These are phyloP conservation scores for Ascidia mentula DNA, from an alignment of 23 tunicate species.

Conservation along the genomic window DNA sequence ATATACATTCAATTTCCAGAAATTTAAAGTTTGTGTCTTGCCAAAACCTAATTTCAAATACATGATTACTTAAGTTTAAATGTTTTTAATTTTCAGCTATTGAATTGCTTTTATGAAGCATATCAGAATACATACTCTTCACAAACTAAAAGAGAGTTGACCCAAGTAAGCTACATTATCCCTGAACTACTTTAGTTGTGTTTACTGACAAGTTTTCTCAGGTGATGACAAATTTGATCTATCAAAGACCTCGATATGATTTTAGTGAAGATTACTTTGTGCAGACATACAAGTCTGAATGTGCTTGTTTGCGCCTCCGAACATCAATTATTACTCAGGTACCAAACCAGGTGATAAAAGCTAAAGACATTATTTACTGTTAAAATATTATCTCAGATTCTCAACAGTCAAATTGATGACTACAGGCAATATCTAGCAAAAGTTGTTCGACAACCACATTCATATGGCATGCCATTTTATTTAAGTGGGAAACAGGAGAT, in stretches of 20 bases:
- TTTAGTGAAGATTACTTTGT: slow-evolving; percentile 79
- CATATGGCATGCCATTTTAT: slow-evolving; percentile 67
- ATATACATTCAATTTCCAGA: no score
- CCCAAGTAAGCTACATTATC: slow-evolving; percentile 49
- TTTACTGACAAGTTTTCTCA: slow-evolving; percentile 13
- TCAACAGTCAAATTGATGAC: slow-evolving; percentile 61
- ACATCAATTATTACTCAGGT: slow-evolving; percentile 61
- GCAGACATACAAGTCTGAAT: slow-evolving; percentile 53
- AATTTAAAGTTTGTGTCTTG: no score
- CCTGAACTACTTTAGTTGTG: not conserved
- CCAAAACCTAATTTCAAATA: no score
- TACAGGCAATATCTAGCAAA: slow-evolving; percentile 40
- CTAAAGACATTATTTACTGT: not conserved
- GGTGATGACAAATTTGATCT: slow-evolving; percentile 65
- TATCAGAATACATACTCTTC: slow-evolving; percentile 71
- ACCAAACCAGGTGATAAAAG: not conserved
- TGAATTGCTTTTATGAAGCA: slow-evolving; percentile 73
- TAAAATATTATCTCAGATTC: slow-evolving; percentile 42
- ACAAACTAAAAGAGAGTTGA: slow-evolving; percentile 27
- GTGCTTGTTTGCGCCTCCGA: slow-evolving; percentile 67
- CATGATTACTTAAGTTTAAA: no score
- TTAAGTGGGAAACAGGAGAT: slow-evolving; percentile 50
- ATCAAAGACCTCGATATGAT: slow-evolving; percentile 79
- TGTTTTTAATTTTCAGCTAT: slow-evolving; percentile 38
- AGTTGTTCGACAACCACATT: slow-evolving; percentile 20